Evolutionary conservation across 2,113 vertebrate genomes (phyloP), one percentile per base, ranked within the genome.

Genomic region (Etheostoma spectabile): DNA sequence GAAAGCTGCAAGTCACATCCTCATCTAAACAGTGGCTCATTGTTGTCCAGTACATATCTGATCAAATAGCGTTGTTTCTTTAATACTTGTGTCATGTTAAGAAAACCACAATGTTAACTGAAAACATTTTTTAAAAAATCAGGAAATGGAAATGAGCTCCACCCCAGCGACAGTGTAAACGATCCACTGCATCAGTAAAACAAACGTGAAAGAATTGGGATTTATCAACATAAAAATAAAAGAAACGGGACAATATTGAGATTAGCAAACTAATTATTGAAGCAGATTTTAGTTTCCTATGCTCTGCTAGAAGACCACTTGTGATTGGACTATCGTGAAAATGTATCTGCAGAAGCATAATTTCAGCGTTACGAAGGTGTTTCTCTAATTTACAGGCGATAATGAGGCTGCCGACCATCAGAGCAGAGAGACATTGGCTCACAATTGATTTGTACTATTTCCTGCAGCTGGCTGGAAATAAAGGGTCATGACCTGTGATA

Each of bases 401-500:
- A 30, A 49, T 18, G 30, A 52, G 14, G 46, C 14, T 19, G 4
- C 21, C 38, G 64, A 49, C 55, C 62, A 13, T 19, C 21, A 62
- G 53, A 8, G 45, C 62, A 35, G 22, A 38, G 8, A n/a, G 75
- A 57, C 22, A 22, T 11, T 6, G 18, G 15, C 71, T 57, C 49
- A n/a, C 4, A 13, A 8, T 1, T 49, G 35, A 19, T 38, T 46
- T 11, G 0, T 2, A 18, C 24, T 55, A 30, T 51, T 45, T 72
- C 24, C 67, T 35, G 12, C 42, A 13, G 38, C 51, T 12, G 67
- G n/a, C 80, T 72, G 80, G 72, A 88, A 80, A 55, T 52, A 27
- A 70, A 62, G 27, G 60, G 75, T 86, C 85, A 8, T 18, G 35
- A 65, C 75, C n/a, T 69, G 77, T 16, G 84, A 63, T 89, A 84